These are phyloP conservation scores for Lutjanus campechanus DNA, from an alignment of 2,797 vertebrate genomes.

Conservation along the genomic window DNA sequence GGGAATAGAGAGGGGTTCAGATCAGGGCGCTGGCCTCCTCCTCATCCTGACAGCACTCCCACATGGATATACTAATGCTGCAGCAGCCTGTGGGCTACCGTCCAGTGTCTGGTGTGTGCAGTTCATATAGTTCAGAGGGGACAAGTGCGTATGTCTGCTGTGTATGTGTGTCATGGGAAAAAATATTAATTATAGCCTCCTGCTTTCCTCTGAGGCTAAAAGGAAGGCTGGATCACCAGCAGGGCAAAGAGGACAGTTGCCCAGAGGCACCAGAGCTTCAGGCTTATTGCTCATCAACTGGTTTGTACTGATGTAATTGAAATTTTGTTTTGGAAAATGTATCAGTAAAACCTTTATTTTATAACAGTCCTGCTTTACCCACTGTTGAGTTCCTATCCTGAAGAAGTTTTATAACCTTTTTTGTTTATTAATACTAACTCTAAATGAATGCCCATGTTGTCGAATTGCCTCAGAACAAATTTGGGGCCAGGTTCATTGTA, in stretches of 20 bases:
- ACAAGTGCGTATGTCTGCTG: neutral
- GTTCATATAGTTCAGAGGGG: constrained; percentile 26
- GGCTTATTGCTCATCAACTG: neutral
- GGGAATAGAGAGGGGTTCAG: constrained; percentile 35
- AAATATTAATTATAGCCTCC: constrained; percentile 26
- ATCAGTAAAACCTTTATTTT: neutral
- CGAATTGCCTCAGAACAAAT: too few relatives aligned
- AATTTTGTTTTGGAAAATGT: neutral
- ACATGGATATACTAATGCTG: constrained; percentile 46
- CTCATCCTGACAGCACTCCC: constrained; percentile 51
- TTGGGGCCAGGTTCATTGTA: neutral
- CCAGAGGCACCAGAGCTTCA: neutral
- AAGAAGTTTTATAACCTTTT: neutral
- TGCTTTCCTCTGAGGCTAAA: constrained; percentile 17
- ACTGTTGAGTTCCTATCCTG: neutral
- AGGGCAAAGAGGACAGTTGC: neutral
- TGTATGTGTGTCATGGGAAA: constrained; percentile 20
- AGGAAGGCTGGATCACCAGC: neutral
- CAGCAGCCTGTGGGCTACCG: constrained; percentile 20
- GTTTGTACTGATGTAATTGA: neutral
- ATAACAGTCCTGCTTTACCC: neutral
- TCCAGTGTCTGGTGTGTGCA: constrained; percentile 25
- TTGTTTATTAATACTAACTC: too few relatives aligned
- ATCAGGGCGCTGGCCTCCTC: constrained; percentile 33
- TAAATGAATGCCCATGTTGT: too few relatives aligned